A percentile compares a stretch with the other conserved stretches of the same genome.
Evolutionary conservation across 1,140 invertebrate genomes (phyloP).

Genomic region (Pomacea maculata): DNA sequence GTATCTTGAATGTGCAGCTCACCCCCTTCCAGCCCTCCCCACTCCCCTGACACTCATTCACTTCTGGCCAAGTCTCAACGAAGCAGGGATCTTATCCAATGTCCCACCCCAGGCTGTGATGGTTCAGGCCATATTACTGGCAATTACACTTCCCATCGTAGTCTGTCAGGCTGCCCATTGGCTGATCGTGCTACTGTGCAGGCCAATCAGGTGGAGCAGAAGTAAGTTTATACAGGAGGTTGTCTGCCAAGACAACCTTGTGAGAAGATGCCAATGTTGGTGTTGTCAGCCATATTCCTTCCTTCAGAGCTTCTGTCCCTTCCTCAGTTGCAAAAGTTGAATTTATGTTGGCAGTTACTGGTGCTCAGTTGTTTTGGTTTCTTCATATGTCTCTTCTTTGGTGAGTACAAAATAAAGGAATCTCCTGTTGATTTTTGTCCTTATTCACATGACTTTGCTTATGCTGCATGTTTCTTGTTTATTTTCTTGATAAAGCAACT

Average conservation of each 20-base stretch:
- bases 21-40: conserved; percentile 21
- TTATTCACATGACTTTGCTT: too few relatives aligned
- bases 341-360: too few relatives aligned
- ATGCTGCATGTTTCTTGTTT: too few relatives aligned
- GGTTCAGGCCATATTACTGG: conserved; percentile 73
- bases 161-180: conserved; percentile 80
- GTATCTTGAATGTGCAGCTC: conserved; percentile 10
- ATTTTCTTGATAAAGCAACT: too few relatives aligned
- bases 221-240: conserved; percentile 72
- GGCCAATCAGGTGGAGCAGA: conserved; percentile 62
- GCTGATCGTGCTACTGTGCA: conserved; percentile 69
- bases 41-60: conserved; percentile 10
- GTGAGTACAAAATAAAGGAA: too few relatives aligned
- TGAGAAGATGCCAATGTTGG: too few relatives aligned
- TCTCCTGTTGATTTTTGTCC: too few relatives aligned
- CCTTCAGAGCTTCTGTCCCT: too few relatives aligned
- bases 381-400: too few relatives aligned
- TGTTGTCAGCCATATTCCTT: too few relatives aligned
- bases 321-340: too few relatives aligned
- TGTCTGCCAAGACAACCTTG: not conserved
- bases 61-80: conserved; percentile 19
- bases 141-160: conserved; percentile 79
- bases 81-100: conserved; percentile 37
- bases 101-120: conserved; percentile 67
- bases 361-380: too few relatives aligned